Evolutionary conservation across 2,113 vertebrate species (phyloP).

Genomic region (Trinectes maculatus): DNA sequence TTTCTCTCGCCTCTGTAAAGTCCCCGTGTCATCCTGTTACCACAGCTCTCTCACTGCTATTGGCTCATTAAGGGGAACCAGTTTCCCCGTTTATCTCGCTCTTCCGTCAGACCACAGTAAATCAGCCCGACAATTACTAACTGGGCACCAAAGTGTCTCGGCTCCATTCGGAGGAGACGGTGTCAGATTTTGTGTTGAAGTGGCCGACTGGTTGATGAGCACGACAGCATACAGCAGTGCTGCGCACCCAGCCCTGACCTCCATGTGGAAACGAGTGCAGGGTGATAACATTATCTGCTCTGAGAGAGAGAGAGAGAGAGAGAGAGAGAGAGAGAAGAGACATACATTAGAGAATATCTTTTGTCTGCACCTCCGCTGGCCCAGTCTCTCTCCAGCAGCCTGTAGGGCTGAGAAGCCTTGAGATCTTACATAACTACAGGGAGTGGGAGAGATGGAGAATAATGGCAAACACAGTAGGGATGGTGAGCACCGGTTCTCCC

Average conservation of each 20-base stretch:
- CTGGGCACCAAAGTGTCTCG: slow-evolving; percentile 9
- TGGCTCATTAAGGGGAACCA: slow-evolving; percentile 39
- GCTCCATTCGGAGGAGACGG: slow-evolving; percentile 19
- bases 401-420: slow-evolving; percentile 26
- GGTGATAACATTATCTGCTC: background rate
- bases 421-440: slow-evolving; percentile 51
- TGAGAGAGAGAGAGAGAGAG: background rate
- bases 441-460: slow-evolving; percentile 21
- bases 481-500: too few species aligned
- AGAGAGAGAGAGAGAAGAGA: background rate
- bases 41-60: background rate
- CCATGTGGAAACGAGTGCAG: background rate
- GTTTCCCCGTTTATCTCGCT: background rate
- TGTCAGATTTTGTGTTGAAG: slow-evolving; percentile 39
- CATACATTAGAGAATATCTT: background rate
- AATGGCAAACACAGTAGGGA: slow-evolving; percentile 23
- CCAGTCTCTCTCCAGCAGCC: slow-evolving; percentile 12
- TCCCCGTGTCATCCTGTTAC: background rate
- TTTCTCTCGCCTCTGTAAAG: background rate
- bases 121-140: slow-evolving; percentile 19
- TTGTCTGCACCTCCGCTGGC: slow-evolving; percentile 5
- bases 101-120: slow-evolving; percentile 18
- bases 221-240: background rate
- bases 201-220: slow-evolving; percentile 1
- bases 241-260: background rate